A percentile compares a stretch with the other conserved stretches of the same genome.
Conservation (phyloP, 1,140 invertebrate species). For the Antheraea mylitta region DNA sequence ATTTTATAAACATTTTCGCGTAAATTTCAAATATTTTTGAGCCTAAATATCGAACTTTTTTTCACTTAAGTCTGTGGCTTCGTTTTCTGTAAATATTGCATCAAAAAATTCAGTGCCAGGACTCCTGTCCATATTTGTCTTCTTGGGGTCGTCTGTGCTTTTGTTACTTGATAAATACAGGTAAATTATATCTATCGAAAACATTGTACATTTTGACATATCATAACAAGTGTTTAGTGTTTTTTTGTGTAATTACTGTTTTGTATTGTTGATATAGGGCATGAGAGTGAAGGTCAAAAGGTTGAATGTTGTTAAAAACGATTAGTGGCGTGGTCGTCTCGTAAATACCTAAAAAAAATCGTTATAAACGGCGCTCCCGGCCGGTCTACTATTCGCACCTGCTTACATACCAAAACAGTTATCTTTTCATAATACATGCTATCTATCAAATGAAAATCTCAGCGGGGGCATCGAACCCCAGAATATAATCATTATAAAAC, state of each 20-base stretch:
- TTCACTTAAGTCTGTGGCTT: slow-evolving; percentile 67
- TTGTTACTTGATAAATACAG: slow-evolving; percentile 78
- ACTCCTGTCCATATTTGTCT: slow-evolving; percentile 68
- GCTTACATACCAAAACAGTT: slow-evolving; percentile 20
- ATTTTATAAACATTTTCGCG: slow-evolving; percentile 80
- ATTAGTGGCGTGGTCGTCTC: slow-evolving; percentile 66
- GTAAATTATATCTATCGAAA: slow-evolving; percentile 74
- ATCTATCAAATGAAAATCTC: not conserved
- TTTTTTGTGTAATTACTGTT: slow-evolving; percentile 68
- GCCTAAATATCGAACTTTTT: slow-evolving; percentile 73
- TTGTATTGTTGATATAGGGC: slow-evolving; percentile 24
- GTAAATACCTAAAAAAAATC: slow-evolving; percentile 63
- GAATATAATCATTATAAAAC: not conserved
- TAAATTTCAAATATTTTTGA: slow-evolving; percentile 79
- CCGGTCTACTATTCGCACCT: slow-evolving; percentile 37
- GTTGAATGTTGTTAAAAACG: slow-evolving; percentile 38
- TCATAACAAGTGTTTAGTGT: slow-evolving; percentile 70
- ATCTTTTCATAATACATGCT: slow-evolving; percentile 1
- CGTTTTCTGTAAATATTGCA: slow-evolving; percentile 53
- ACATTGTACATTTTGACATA: slow-evolving; percentile 72
- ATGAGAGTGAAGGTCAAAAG: slow-evolving; percentile 62
- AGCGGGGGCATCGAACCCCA: slow-evolving; percentile 8
- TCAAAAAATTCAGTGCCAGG: slow-evolving; percentile 63
- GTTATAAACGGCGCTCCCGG: slow-evolving; percentile 41
- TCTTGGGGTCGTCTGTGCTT: slow-evolving; percentile 68